phyloP scores from a whole-genome alignment of 1,140 invertebrate species.

The Paraescarpia echinospica region DNA sequence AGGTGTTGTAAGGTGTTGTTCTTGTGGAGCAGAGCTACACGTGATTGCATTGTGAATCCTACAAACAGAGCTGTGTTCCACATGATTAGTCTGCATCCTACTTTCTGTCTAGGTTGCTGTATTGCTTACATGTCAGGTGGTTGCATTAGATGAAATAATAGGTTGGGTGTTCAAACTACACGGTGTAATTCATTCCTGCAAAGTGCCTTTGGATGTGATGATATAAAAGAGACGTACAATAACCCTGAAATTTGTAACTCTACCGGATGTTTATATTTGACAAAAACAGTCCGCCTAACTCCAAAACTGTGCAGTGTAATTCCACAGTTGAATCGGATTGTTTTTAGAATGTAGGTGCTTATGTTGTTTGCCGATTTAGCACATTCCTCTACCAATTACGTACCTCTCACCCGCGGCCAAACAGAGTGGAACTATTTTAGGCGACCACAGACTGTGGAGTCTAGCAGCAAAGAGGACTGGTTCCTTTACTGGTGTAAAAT shows the following conservation, averaged over 20 bases:
- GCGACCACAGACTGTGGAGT: not conserved
- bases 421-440: not conserved
- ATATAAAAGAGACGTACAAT: not conserved
- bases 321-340: not conserved
- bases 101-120: not conserved
- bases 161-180: not conserved
- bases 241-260: not conserved
- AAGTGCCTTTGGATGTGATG: not conserved
- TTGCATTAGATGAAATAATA: not conserved
- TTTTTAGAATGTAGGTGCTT: not conserved
- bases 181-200: not conserved
- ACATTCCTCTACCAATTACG: not conserved
- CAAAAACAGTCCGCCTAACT: not conserved
- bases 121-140: not conserved
- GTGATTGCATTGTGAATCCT: not conserved
- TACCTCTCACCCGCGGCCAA: constrained; percentile 2
- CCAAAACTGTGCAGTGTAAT: not conserved
- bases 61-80: too few species aligned
- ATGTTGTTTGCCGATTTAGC: not conserved
- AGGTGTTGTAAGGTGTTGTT: not conserved
- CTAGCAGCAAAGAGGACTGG: not conserved
- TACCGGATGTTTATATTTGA: not conserved
- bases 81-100: not conserved
- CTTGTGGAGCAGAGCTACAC: not conserved
- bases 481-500: not conserved